Base-by-base conservation (phyloP, 2,888 invertebrate species). In the Clitarchus hookeri region DNA sequence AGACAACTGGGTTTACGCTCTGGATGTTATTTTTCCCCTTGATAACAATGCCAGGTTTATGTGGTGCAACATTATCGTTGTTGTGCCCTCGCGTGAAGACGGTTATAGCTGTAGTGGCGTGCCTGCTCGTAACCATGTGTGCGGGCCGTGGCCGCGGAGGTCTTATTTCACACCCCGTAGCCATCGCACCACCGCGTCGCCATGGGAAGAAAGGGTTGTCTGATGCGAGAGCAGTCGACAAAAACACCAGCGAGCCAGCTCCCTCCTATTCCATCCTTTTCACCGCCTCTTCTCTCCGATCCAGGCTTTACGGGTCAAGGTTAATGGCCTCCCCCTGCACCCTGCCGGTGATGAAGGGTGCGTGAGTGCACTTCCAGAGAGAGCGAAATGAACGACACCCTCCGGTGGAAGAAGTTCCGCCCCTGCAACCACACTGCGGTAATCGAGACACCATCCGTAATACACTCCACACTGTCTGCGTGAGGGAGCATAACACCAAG, bases 241-340 rank as follows among this genome's bases (percentile, higher is more conserved):
- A 65, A 65, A 65, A 65, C 65, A 65, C 65, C 65, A 9, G 65
- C 8, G 48, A 9, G 6, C 8, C 16, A 11, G 11, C 48, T 65
- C 65, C n/a, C 16, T 23, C 65, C 23, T 0, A 23, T 2, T 0
- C n/a, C 19, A 19, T n/a, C 65, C 65, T 65, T 65, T 19, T n/a
- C 65, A 16, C 12, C 65, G n/a, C 65, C 53, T 8, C 53, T 16
- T 19, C 53, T 19, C 19, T 19, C 53, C n/a, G 65, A 23, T 8
- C 53, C 65, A n/a, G 3, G 23, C 65, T 65, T 23, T 23, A 0
- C 23, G 65, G 65, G 65, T 65, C 65, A 65, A 65, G 65, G 65
- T 65, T 65, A 65, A 65, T 65, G 65, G 65, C 65, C 65, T 65
- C 65, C n/a, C 65, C n/a, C n/a, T n/a, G 23, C 65, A n/a, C 65